Evolutionary conservation across 2,888 invertebrate species (phyloP).

Genomic region (Augochlorella aurata): DNA sequence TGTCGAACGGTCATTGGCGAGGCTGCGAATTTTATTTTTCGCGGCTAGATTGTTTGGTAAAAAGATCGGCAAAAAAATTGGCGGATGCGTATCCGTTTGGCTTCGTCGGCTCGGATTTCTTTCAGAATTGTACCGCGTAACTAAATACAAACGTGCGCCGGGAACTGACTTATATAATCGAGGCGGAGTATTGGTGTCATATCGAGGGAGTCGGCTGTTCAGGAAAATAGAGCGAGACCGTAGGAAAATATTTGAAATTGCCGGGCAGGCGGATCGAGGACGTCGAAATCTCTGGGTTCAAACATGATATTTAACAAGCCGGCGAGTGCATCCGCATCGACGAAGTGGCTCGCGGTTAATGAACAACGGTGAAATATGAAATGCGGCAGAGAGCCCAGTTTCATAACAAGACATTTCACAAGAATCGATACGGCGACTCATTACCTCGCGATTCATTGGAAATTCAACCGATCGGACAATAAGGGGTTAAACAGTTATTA

Average conservation of each 20-base stretch:
- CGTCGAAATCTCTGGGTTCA: neutral
- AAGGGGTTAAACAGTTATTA: constrained; percentile 47
- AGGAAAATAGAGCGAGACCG: too few species aligned
- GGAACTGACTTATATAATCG: neutral
- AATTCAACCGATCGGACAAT: constrained; percentile 34
- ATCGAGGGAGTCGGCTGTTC: too few species aligned
- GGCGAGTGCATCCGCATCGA: neutral
- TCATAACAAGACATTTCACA: constrained; percentile 8
- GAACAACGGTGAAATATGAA: constrained; percentile 10
- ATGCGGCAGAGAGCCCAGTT: neutral
- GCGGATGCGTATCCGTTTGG: neutral
- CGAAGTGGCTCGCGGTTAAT: constrained; percentile 3
- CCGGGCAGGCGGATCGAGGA: neutral
- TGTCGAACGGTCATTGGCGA: too few species aligned
- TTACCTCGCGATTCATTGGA: constrained; percentile 10
- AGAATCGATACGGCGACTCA: constrained; percentile 8
- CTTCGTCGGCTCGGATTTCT: neutral
- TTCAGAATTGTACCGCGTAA: neutral
- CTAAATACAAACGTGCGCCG: neutral
- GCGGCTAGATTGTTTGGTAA: neutral
- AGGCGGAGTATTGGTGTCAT: too few species aligned
- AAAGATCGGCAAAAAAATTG: neutral
- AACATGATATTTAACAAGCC: neutral
- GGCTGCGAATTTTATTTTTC: neutral
- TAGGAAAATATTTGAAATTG: too few species aligned